These are phyloP conservation scores for Dasysyrphus tricinctus DNA, from an alignment of 2,888 invertebrate genomes.

Conservation along the genomic window DNA sequence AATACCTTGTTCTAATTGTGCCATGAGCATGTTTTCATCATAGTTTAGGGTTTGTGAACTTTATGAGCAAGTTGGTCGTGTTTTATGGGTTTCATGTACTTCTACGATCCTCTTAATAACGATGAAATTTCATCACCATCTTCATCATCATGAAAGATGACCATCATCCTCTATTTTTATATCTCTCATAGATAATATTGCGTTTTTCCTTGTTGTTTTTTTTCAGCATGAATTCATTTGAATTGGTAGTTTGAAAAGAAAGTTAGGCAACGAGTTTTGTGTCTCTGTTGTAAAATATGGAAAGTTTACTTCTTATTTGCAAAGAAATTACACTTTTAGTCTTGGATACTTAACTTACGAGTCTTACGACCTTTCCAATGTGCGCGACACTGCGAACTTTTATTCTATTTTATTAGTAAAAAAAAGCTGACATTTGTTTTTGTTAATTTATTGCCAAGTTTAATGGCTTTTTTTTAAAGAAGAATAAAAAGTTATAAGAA, in stretches of 20 bases:
- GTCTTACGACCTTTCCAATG: not conserved
- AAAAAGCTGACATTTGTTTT: slow-evolving; percentile 13
- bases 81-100: slow-evolving; percentile 29
- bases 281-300: slow-evolving; percentile 54
- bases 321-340: not conserved
- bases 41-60: slow-evolving; percentile 54
- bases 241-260: slow-evolving; percentile 72
- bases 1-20: slow-evolving; percentile 62
- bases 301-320: slow-evolving; percentile 52
- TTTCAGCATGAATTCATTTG: slow-evolving; percentile 61
- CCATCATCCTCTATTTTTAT: slow-evolving; percentile 38
- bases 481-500: slow-evolving; percentile 15
- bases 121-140: slow-evolving; percentile 59
- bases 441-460: slow-evolving; percentile 41
- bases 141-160: slow-evolving; percentile 54
- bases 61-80: slow-evolving; percentile 27
- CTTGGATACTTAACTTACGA: slow-evolving; percentile 36
- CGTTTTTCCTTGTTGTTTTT: slow-evolving; percentile 30
- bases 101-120: slow-evolving; percentile 44
- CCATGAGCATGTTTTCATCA: slow-evolving; percentile 63
- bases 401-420: slow-evolving; percentile 58
- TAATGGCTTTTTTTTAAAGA: slow-evolving; percentile 37
- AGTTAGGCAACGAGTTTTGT: slow-evolving; percentile 73
- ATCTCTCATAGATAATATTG: slow-evolving; percentile 34
- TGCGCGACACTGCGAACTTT: not conserved